Conservation (phyloP, 2,113 vertebrate species). For the Raja brachyura region DNA sequence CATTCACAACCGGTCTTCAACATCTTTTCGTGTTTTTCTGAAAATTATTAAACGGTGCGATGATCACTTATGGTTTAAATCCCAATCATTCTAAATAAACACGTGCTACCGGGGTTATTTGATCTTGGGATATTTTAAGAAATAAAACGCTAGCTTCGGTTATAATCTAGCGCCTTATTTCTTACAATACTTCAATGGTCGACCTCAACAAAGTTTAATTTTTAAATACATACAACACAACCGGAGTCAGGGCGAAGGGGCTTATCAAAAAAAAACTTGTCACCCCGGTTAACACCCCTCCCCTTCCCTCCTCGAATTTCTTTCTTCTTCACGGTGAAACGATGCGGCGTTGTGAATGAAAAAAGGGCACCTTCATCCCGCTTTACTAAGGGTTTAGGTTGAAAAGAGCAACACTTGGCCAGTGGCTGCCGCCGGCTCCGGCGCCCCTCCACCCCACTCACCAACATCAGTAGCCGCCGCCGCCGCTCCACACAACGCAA, state of each 20-base stretch:
- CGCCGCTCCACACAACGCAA: not conserved
- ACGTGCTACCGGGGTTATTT: not conserved
- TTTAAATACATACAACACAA: not conserved
- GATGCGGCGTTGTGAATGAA: not conserved
- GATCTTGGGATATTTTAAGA: not conserved
- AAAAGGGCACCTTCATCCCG: not conserved
- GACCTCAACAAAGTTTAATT: not conserved
- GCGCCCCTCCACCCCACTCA: not conserved
- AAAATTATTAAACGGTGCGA: not conserved
- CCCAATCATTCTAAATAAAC: not conserved
- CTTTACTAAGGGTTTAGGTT: not conserved
- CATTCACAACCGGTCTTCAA: not conserved
- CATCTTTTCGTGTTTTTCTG: not conserved
- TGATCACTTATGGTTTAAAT: not conserved
- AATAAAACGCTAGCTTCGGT: not conserved
- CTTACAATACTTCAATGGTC: not conserved
- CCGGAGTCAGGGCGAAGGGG: not conserved
- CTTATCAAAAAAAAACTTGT: not conserved
- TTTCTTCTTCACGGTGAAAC: not conserved
- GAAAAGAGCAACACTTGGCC: not conserved
- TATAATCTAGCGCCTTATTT: no score
- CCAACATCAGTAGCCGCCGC: constrained; percentile 28
- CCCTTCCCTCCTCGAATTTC: not conserved
- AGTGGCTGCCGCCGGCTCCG: not conserved
- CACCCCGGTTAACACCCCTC: not conserved